These are phyloP conservation scores for Macrocentrus cingulum DNA, from an alignment of 1,140 invertebrate species.

Conservation along the genomic window DNA sequence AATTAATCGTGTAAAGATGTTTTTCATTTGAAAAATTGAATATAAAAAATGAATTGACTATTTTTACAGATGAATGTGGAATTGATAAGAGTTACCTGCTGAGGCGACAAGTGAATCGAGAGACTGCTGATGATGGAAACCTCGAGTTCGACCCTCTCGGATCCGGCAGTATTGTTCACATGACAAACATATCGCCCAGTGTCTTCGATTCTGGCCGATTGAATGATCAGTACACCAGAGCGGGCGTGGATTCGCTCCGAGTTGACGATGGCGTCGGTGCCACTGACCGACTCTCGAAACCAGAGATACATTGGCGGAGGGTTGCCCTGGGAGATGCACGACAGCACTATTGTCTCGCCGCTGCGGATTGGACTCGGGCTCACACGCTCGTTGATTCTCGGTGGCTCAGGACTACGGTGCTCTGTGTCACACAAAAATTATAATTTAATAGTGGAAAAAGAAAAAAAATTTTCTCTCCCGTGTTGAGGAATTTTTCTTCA, in stretches of 20 bases:
- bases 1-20: no score
- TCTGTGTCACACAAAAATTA: slow-evolving; percentile 45
- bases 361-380: slow-evolving; percentile 56
- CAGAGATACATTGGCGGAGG: slow-evolving; percentile 60
- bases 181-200: slow-evolving; percentile 82
- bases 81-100: slow-evolving; percentile 61
- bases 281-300: slow-evolving; percentile 54
- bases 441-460: no score
- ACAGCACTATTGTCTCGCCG: slow-evolving; percentile 58
- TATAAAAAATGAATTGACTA: no score
- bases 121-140: slow-evolving; percentile 65
- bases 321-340: slow-evolving; percentile 60
- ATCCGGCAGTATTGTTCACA: slow-evolving; percentile 84
- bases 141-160: slow-evolving; percentile 80
- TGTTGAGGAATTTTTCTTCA: no score
- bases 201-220: slow-evolving; percentile 71
- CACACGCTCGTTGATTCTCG: slow-evolving; percentile 57
- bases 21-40: no score
- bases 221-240: slow-evolving; percentile 66
- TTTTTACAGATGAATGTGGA: no score
- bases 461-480: no score
- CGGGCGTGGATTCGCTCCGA: slow-evolving; percentile 58
- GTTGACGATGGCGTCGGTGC: slow-evolving; percentile 50
- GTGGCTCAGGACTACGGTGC: slow-evolving; percentile 54
- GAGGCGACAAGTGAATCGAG: slow-evolving; percentile 52